Percentiles rank a stretch among this genome's conserved stretches.
phyloP scores from a whole-genome alignment of 2,888 invertebrate species.

The Limnephilus rhombicus region DNA sequence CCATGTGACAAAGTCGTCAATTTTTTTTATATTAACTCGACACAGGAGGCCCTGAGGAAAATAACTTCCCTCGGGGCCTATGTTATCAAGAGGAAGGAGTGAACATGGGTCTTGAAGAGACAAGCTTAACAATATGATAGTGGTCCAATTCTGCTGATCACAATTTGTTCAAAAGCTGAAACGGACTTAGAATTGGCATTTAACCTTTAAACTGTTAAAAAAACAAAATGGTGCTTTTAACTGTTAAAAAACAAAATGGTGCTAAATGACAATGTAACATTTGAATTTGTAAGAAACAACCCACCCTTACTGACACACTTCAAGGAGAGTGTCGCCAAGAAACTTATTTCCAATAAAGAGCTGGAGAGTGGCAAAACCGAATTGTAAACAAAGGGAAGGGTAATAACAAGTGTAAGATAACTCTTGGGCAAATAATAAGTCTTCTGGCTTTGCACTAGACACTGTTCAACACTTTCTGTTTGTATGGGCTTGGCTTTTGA shows the following conservation, averaged over 20 bases:
- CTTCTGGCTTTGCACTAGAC: neutral
- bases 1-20: too few species aligned
- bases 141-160: too few species aligned
- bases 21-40: too few species aligned
- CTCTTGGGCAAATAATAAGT: neutral
- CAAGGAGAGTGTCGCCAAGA: neutral
- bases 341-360: neutral
- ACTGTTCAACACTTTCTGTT: conserved; percentile 9
- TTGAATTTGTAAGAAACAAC: neutral
- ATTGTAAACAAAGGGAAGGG: neutral
- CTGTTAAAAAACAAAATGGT: neutral
- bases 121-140: too few species aligned
- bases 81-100: too few species aligned
- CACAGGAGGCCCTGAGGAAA: too few species aligned
- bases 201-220: neutral
- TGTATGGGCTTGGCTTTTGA: neutral
- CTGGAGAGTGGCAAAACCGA: neutral
- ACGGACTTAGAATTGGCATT: neutral
- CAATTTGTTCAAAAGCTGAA: too few species aligned
- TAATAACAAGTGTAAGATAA: neutral
- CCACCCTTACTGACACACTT: neutral
- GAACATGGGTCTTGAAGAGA: too few species aligned
- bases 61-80: too few species aligned
- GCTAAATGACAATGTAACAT: neutral
- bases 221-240: neutral